phyloP scores from a whole-genome alignment of 2,888 invertebrate species.

The Cheilosia vernalis region DNA sequence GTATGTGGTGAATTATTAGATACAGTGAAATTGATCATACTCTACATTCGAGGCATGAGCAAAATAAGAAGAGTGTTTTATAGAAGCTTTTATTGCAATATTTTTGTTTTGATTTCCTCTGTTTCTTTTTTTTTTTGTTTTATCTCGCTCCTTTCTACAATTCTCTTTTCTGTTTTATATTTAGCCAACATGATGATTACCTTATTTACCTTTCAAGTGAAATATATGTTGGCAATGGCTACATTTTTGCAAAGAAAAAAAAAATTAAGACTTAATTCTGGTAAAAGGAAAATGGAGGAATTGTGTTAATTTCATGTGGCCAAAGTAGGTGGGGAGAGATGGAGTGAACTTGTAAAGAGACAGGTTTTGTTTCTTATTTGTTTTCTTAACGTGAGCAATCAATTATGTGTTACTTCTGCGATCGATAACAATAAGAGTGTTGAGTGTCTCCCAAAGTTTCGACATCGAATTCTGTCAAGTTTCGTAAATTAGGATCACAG shows the following conservation, averaged over 20 bases:
- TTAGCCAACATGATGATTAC: conserved; percentile 28
- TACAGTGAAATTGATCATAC: conserved; percentile 66
- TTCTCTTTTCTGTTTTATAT: conserved; percentile 23
- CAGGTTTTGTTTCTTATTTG: neutral
- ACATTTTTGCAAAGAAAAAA: neutral
- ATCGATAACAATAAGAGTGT: neutral
- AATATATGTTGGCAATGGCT: conserved; percentile 3
- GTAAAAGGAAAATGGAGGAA: conserved; percentile 22
- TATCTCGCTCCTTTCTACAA: conserved; percentile 2
- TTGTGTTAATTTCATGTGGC: neutral
- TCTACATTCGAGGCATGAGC: conserved; percentile 26
- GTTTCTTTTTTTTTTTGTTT: neutral
- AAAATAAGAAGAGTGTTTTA: conserved; percentile 3
- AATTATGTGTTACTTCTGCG: neutral
- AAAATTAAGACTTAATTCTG: conserved; percentile 20
- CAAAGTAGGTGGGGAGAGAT: neutral
- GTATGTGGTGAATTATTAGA: conserved; percentile 61
- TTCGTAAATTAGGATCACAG: no score
- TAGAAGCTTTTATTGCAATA: conserved; percentile 68
- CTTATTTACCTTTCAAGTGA: conserved; percentile 44
- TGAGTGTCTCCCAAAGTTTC: conserved; percentile 4
- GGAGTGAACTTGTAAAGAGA: neutral
- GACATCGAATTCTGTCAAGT: neutral
- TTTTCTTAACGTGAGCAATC: neutral
- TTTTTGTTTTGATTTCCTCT: conserved; percentile 62